A percentile compares a stretch with the other conserved stretches of the same genome.
phyloP scores from a whole-genome alignment of 2,113 vertebrate species.

The Calyptomena viridis region DNA sequence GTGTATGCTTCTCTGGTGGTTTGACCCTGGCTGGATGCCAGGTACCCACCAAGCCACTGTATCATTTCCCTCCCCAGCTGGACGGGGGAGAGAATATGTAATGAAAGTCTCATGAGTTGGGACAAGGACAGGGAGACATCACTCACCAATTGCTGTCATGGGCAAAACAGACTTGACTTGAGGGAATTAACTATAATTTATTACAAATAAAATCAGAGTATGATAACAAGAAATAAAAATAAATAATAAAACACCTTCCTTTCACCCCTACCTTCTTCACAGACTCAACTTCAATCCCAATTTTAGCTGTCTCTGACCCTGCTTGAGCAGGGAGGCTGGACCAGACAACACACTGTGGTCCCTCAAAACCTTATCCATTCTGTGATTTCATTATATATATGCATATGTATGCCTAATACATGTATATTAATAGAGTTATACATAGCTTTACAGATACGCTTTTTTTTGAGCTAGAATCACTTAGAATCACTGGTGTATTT shows the following conservation, averaged over 20 bases:
- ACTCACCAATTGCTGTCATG: fast-evolving
- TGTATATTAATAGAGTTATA: not conserved
- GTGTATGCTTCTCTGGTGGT: not conserved
- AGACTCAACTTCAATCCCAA: not conserved
- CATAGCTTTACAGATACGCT: fast-evolving
- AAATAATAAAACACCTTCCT: not conserved
- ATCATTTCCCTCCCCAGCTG: not conserved
- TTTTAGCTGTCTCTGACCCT: not conserved
- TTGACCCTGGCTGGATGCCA: not conserved
- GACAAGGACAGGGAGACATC: not conserved
- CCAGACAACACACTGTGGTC: not conserved
- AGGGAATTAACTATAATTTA: not conserved
- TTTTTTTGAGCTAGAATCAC: not conserved
- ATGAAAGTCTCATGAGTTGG: fast-evolving
- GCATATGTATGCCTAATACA: not conserved
- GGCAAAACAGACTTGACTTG: not conserved
- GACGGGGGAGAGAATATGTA: not conserved
- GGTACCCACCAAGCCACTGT: not conserved
- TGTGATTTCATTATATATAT: not conserved
- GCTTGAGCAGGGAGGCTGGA: not conserved
- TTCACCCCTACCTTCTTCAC: not conserved
- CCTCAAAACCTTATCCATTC: not conserved
- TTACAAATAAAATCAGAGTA: not conserved
- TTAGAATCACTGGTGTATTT: not conserved
- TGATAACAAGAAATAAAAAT: not conserved